These are phyloP conservation scores for Antitype chi DNA, from an alignment of 2,888 invertebrate genomes.

Conservation along the genomic window DNA sequence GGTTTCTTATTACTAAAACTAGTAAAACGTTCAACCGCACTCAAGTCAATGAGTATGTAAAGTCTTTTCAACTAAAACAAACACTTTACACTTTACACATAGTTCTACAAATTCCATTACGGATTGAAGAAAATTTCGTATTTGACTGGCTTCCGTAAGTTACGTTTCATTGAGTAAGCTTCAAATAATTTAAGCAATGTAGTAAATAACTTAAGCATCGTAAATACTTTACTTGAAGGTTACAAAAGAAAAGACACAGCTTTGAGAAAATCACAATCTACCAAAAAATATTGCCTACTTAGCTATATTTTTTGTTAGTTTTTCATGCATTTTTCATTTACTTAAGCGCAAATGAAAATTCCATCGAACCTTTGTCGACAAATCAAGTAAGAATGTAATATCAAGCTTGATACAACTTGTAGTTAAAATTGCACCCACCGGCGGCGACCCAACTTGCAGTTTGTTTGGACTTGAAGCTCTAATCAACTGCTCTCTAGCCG, in stretches of 20 bases:
- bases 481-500: slow-evolving; percentile 32
- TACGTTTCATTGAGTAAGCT: neutral
- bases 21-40: slow-evolving; percentile 15
- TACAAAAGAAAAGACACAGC: neutral
- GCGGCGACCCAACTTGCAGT: neutral
- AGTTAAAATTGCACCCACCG: neutral
- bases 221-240: neutral
- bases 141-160: slow-evolving; percentile 13
- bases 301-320: neutral
- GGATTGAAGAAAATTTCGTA: neutral
- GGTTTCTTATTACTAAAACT: neutral
- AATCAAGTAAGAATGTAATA: neutral
- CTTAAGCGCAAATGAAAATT: neutral
- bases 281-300: too few relatives aligned
- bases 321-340: neutral
- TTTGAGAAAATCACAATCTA: neutral
- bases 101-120: slow-evolving; percentile 13
- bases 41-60: slow-evolving; percentile 33
- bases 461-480: slow-evolving; percentile 35
- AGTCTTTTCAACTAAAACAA: slow-evolving; percentile 25
- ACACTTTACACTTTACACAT: slow-evolving; percentile 41
- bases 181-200: neutral
- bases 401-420: neutral
- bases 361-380: neutral
- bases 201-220: neutral